Base-by-base conservation (phyloP, 1,140 invertebrate genomes). In the Brachionus asplanchnoidis region DNA sequence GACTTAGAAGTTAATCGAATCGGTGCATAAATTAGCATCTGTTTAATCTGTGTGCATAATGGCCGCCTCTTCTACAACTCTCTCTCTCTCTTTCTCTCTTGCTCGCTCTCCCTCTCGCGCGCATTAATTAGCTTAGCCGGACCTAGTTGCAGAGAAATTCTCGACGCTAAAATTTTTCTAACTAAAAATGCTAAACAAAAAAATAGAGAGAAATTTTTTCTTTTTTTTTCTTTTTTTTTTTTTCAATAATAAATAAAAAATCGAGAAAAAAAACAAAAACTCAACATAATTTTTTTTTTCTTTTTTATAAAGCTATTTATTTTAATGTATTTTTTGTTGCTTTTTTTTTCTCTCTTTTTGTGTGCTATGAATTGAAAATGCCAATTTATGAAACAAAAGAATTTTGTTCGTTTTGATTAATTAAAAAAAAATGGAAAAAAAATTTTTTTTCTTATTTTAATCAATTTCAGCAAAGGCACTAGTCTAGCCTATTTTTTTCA, bases 241-340 rank as follows among this genome's bases (percentile, higher is more conserved):
- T 7, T 9, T 50, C 3, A 68, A 28, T 68, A 36, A 26, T 9
- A 68, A 26, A 68, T 68, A 28, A 28, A 68, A 68, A 28, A 36
- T 36, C 23, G 36, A 40, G 8, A 73, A 40, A 73, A 36, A 40
- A 32, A 73, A 73, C 26, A 17, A 73, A 73, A 73, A 73, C 65
- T 36, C 65, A 28, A 66, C 65, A 66, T 66, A 66, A 66, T 66
- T 66, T 66, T 66, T 66, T 56, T 56, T 56, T 56, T 56, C 5
- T n/a, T 56, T 56, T 20, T n/a, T 56, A 20, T 56, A 20, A n/a
- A 56, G 65, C 28, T 66, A 66, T 66, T 66, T 66, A 66, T 66
- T 66, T 66, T 66, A 66, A 66, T 66, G 65, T 66, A 66, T 66
- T 66, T 66, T 26, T 66, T 66, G 23, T 66, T 5, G 3, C 14